A percentile compares a stretch with the other conserved stretches of the same genome.
These are phyloP conservation scores for Choreutis nemorana DNA, from an alignment of 2,888 invertebrate genomes.

Conservation along the genomic window DNA sequence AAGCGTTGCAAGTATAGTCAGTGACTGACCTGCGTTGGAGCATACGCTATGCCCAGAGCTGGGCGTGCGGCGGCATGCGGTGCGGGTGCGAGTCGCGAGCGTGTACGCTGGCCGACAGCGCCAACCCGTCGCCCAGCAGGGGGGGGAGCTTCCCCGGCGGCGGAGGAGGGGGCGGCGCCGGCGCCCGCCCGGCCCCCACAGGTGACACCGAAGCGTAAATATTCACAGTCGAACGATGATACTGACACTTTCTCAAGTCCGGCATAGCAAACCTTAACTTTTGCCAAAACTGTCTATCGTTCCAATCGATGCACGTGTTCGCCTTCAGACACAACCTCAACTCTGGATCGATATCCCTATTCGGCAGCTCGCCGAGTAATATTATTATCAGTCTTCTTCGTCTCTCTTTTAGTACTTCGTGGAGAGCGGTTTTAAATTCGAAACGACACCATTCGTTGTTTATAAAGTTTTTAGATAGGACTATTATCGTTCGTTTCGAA, in stretches of 20 bases:
- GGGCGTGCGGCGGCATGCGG: slow-evolving; percentile 71
- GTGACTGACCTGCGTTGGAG: slow-evolving; percentile 68
- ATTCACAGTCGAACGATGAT: slow-evolving; percentile 73
- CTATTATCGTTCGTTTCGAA: slow-evolving; percentile 87
- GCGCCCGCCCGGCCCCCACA: slow-evolving; percentile 62
- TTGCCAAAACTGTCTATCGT: slow-evolving; percentile 96
- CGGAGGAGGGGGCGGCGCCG: slow-evolving; percentile 69
- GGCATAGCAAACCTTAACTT: slow-evolving; percentile 93
- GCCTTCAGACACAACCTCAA: slow-evolving; percentile 88
- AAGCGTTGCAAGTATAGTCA: slow-evolving; percentile 54
- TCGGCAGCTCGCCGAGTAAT: slow-evolving; percentile 87
- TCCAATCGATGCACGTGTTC: slow-evolving; percentile 92
- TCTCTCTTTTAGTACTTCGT: slow-evolving; percentile 87
- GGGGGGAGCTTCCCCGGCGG: slow-evolving; percentile 71
- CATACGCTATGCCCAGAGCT: slow-evolving; percentile 83
- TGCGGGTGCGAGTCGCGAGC: slow-evolving; percentile 51
- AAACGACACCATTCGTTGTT: slow-evolving; percentile 95
- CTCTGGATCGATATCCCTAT: slow-evolving; percentile 89
- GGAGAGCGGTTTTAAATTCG: slow-evolving; percentile 93
- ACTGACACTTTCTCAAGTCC: slow-evolving; percentile 73
- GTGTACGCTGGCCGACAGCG: slow-evolving; percentile 48
- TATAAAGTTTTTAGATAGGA: slow-evolving; percentile 91
- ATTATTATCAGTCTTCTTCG: slow-evolving; percentile 89
- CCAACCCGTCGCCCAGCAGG: slow-evolving; percentile 57
- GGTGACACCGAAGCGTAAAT: slow-evolving; percentile 74